Evolutionary conservation across 2,888 invertebrate genomes (phyloP).

Genomic region (Drosophila lacicola): DNA sequence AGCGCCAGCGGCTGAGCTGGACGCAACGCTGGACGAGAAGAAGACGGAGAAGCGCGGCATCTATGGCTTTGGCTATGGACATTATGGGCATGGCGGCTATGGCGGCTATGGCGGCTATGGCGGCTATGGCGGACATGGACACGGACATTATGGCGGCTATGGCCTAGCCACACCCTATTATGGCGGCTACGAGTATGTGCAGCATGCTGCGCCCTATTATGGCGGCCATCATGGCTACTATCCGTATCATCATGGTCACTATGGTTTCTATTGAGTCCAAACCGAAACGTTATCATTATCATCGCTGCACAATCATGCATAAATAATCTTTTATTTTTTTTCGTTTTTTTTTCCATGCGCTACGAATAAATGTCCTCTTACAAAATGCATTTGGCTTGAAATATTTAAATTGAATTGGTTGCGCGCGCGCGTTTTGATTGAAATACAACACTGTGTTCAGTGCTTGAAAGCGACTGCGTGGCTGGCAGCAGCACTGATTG

Average conservation of each 20-base stretch:
- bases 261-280: conserved; percentile 58
- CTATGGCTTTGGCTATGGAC: conserved; percentile 71
- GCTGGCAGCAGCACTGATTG: conserved; percentile 2
- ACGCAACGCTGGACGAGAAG: conserved; percentile 55
- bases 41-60: conserved; percentile 76
- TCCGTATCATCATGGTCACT: conserved; percentile 74
- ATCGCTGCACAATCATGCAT: conserved; percentile 37
- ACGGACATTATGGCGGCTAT: conserved; percentile 53
- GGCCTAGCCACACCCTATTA: conserved; percentile 63
- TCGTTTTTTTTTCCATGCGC: conserved; percentile 23
- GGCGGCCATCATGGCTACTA: conserved; percentile 70
- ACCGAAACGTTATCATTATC: conserved; percentile 20
- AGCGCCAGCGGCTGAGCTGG: conserved; percentile 31
- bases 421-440: background rate
- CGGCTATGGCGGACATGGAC: conserved; percentile 33
- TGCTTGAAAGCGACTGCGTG: conserved; percentile 2
- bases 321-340: conserved; percentile 21
- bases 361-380: conserved; percentile 51
- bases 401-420: conserved; percentile 18
- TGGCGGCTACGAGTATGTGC: conserved; percentile 66
- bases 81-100: conserved; percentile 62
- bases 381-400: conserved; percentile 6
- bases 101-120: conserved; percentile 56
- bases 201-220: conserved; percentile 63
- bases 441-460: conserved; percentile 29